Evolutionary conservation across 2,113 vertebrate species (phyloP).

Genomic region (Menidia beryllina): DNA sequence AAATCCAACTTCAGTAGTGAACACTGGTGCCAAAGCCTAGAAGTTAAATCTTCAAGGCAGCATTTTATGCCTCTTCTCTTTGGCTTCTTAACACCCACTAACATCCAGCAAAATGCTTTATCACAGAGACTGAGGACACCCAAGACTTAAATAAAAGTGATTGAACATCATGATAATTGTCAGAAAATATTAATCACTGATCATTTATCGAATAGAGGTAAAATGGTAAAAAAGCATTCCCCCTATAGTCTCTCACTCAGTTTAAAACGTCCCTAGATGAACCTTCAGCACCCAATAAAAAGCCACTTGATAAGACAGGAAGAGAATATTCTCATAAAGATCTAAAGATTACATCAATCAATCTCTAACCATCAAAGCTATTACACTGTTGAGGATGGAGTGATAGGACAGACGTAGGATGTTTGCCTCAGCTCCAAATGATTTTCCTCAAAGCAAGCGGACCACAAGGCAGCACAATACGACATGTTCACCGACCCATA

Average conservation of each 20-base stretch:
- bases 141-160: conserved; percentile 34
- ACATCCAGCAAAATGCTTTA: conserved; percentile 31
- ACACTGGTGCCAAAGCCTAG: conserved; percentile 4
- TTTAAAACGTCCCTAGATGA: conserved; percentile 40
- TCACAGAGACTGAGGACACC: conserved; percentile 24
- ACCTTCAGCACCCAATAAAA: conserved; percentile 48
- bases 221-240: background rate
- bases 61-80: conserved; percentile 13
- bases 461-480: conserved; percentile 17
- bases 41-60: conserved; percentile 30
- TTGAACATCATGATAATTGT: conserved; percentile 21
- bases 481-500: conserved; percentile 38
- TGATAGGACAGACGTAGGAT: conserved; percentile 36
- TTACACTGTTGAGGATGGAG: conserved; percentile 29
- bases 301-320: conserved; percentile 54
- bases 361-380: conserved; percentile 41
- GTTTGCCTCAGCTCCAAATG: conserved; percentile 9
- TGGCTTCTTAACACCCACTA: conserved; percentile 9
- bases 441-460: conserved; percentile 27
- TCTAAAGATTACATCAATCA: conserved; percentile 50
- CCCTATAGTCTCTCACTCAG: conserved; percentile 12
- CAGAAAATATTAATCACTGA: conserved; percentile 42
- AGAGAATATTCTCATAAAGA: conserved; percentile 46
- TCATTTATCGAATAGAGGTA: conserved; percentile 13
- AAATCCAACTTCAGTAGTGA: conserved; percentile 31